Evolutionary conservation across 2,113 vertebrate genomes (phyloP), one percentile per base, ranked within the genome.

Genomic region (Edolisoma coerulescens): DNA sequence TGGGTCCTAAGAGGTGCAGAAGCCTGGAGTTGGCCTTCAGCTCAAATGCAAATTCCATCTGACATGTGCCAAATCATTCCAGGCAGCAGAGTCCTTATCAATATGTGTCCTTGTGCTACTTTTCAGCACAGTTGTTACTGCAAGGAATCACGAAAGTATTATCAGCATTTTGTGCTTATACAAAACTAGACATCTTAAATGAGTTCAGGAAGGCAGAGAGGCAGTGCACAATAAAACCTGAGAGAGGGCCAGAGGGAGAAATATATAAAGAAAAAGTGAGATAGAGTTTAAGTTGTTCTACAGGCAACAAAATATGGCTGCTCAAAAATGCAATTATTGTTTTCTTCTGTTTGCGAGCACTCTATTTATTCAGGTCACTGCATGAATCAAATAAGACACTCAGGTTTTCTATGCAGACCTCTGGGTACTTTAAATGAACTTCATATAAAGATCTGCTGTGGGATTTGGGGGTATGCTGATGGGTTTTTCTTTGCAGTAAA

Each of bases 331-430:
- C 45, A 90, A 80, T 90, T 90, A 92, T 37, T 83, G 37, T 92
- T 92, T 93, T 80, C 35, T 78, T 75, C 84, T 77, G 39, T 54
- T 91, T 80, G 52, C 9, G 4, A 91, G 75, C 23, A 77, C 17
- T 95, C n/a, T 63, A 39, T 78, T 83, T 91, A 61, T 89, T 85
- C 87, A 77, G 93, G 95, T 91, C 95, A 94, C 17, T 90, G 59
- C 44, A 47, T 52, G 71, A 91, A 91, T 93, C 87, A 91, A 96
- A 50, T 73, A 76, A 91, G 27, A 71, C 24, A 44, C 8, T 82
- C 19, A 49, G 35, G 23, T 87, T 90, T 96, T 84, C 74, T 63
- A 3, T n/a, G 50, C 27, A 82, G 65, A 76, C 11, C 33, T 74
- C 71, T 91, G 45, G 26, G 50, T 80, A 47, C 61, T 82, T 94